Base-by-base conservation (phyloP, 2,113 vertebrate genomes). In the Hippocampus guttulatus region DNA sequence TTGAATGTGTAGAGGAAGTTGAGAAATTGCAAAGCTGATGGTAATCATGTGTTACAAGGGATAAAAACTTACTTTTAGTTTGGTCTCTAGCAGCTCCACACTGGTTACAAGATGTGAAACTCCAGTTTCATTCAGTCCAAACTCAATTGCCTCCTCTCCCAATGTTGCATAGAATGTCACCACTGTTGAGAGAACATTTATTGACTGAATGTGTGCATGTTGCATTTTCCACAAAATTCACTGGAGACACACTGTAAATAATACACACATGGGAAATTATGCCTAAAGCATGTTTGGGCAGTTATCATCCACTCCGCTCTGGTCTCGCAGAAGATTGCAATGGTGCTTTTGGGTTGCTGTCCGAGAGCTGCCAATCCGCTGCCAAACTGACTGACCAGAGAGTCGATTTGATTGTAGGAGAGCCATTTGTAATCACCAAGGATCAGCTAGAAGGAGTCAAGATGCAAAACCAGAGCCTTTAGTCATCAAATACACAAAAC, bases 241-340 rank as follows among this genome's bases (percentile, higher is more conserved):
- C 2, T 21, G 52, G 52, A n/a, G 7, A 10, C 27, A 21, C 18
- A 12, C 0, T 0, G 1, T 30, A 12, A 0, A 1, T 38, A 66
- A 55, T 77, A 54, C 95, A 94, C 90, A 99, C 97, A 88, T 74
- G 96, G 96, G 62, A 95, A 99, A 88, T 96, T 98, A 87, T 82
- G 90, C 84, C 94, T 95, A 87, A 99, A 98, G 91, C 97, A 99
- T 30, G 96, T 81, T 80, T 98, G 95, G 8, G 96, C 96, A 0
- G 93, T 78, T 52, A 98, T 94, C 93, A 99, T 96, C 97, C 97
- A 99, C 67, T 99, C 97, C 0, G 94, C 95, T 81, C 97, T 90
- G 23, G 97, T 99, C 89, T 99, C 97, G 72, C 97, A 98, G 81
- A 98, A 99, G 70, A 99, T 95, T 25, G 94, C 96, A n/a, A 99